Percentiles rank a stretch among this genome's conserved stretches.
Evolutionary conservation across 2,888 invertebrate species (phyloP).

Genomic region (Notocelia uddmanniana): DNA sequence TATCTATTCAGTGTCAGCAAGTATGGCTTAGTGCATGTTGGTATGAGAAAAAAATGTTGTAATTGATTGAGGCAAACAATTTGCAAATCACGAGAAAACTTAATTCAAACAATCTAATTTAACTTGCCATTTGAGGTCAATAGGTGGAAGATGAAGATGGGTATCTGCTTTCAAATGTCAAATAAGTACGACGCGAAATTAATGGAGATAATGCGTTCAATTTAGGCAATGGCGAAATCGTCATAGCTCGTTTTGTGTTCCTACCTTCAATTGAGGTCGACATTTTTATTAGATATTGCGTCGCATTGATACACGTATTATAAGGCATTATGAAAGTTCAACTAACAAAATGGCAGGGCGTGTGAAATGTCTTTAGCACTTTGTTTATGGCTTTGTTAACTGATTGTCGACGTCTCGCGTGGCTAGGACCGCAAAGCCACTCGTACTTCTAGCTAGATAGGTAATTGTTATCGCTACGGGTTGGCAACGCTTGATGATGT

Average conservation of each 20-base stretch:
- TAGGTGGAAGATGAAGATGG: conserved; percentile 61
- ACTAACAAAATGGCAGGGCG: conserved; percentile 59
- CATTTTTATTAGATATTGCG: conserved; percentile 65
- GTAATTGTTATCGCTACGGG: not conserved
- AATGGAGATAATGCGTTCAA: conserved; percentile 60
- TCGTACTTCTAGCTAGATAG: not conserved
- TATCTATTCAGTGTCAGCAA: not conserved
- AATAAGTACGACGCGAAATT: conserved; percentile 59
- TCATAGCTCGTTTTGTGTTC: conserved; percentile 49
- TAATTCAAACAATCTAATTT: conserved; percentile 44
- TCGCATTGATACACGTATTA: conserved; percentile 53
- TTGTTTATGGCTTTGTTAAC: conserved; percentile 34
- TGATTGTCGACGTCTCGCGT: not conserved
- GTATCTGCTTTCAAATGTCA: conserved; percentile 68
- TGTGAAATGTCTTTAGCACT: conserved; percentile 51
- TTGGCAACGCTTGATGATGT: no score
- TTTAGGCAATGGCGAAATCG: conserved; percentile 60
- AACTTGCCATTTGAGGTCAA: conserved; percentile 57
- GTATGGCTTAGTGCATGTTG: not conserved
- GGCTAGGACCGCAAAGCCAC: not conserved
- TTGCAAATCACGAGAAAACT: conserved; percentile 42
- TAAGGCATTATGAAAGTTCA: conserved; percentile 59
- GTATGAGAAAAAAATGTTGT: conserved; percentile 8
- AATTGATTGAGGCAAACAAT: conserved; percentile 35
- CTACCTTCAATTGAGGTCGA: conserved; percentile 59